Base-by-base conservation (phyloP, 2,888 invertebrate species). In the Lapara coniferarum region DNA sequence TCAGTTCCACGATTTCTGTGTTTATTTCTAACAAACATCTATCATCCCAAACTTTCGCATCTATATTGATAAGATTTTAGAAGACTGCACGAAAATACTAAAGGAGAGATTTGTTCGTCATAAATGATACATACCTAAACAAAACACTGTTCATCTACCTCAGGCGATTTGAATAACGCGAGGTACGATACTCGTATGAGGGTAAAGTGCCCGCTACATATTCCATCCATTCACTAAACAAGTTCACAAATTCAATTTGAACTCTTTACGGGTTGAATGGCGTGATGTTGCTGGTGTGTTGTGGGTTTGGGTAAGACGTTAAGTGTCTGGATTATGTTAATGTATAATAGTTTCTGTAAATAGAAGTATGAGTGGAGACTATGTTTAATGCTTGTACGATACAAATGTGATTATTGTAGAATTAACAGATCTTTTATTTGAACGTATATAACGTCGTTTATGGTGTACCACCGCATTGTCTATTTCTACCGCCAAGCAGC, bases 191-290 rank as follows among this genome's bases (percentile, higher is more conserved):
- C 57, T 19, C 46, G 49, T 19, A 19, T 49, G 49, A 46, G 59
- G 49, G 63, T 49, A 67, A 66, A 70, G 46, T 51, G 49, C 55
- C 49, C 59, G 13, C 59, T 59, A 63, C 68, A 63, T 69, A 63
- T 52, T 52, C 53, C 68, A 44, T 25, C 52, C 51, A 55, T 68
- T 66, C 66, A 66, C 68, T 63, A 52, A 53, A 71, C 69, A 67
- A 66, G 67, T 70, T 68, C 63, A 66, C 70, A 66, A 68, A 68
- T 70, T 68, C 70, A 70, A 70, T 68, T 70, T 56, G 63, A 68
- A 68, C 66, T 67, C 67, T 56, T 68, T 68, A 67, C 67, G 63
- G 55, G 67, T 67, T 70, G 67, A 70, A 68, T 67, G 63, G 46
- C 16, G 46, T 19, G 12, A 46, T 49, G 63, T 19, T 49, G 46